phyloP scores from a whole-genome alignment of 1,140 invertebrate genomes.

The Pollicipes pollicipes region DNA sequence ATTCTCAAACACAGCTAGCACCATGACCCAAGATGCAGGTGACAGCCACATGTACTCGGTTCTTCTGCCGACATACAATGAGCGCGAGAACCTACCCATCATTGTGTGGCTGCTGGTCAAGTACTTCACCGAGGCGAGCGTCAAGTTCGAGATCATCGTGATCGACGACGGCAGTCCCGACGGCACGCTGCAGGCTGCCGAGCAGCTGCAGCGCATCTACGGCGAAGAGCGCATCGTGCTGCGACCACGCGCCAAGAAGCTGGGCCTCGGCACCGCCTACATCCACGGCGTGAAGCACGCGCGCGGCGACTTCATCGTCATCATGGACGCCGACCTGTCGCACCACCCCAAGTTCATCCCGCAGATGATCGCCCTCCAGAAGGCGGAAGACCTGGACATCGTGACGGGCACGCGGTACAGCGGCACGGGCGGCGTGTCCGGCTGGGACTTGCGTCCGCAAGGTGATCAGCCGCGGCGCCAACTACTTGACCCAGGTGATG shows the following conservation, averaged over 20 bases:
- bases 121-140: slow-evolving; percentile 64
- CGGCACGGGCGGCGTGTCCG: slow-evolving; percentile 77
- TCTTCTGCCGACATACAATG: slow-evolving; percentile 93
- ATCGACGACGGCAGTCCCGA: slow-evolving; percentile 99
- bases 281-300: slow-evolving; percentile 94
- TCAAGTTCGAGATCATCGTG: slow-evolving; percentile 82
- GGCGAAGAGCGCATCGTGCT: slow-evolving; percentile 75
- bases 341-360: slow-evolving; percentile 91
- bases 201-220: slow-evolving; percentile 80
- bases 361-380: slow-evolving; percentile 74
- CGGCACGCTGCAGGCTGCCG: slow-evolving; percentile 83
- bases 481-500: slow-evolving; percentile 84
- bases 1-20: not conserved
- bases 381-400: slow-evolving; percentile 62
- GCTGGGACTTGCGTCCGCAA: slow-evolving; percentile 98
- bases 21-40: not conserved
- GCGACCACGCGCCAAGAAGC: slow-evolving; percentile 73
- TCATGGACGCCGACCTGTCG: slow-evolving; percentile 97
- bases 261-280: slow-evolving; percentile 94
- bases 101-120: slow-evolving; percentile 92
- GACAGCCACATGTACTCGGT: slow-evolving; percentile 90
- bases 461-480: slow-evolving; percentile 67
- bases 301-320: slow-evolving; percentile 89
- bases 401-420: slow-evolving; percentile 83
- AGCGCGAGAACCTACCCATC: slow-evolving; percentile 91